Base-by-base conservation (phyloP, 2,113 vertebrate species). In the Aphyosemion australe region DNA sequence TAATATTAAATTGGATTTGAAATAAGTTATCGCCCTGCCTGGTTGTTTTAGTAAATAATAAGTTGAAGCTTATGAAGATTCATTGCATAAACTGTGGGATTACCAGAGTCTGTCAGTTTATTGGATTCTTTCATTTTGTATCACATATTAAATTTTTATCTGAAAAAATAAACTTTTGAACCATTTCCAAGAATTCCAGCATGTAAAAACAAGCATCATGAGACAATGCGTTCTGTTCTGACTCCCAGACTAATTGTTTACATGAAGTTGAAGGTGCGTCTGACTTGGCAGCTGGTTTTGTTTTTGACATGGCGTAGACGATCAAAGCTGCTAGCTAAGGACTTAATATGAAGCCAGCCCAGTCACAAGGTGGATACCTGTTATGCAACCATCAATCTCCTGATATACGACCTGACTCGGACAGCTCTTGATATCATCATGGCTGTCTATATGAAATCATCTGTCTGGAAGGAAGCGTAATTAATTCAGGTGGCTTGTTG, bases 281-380 rank as follows among this genome's bases (percentile, higher is more conserved):
- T 64, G 34, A 69, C 51, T 85, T 80, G 66, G 70, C 57, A 0
- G 59, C 57, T n/a, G 45, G 37, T 48, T 55, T 31, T 78, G 68
- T 61, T 69, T 52, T 71, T 14, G 19, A 62, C 63, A 52, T 47
- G 61, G 53, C 57, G 46, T 65, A 20, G 8, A 32, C 2, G 54
- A 54, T 82, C 63, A 79, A 72, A 81, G 85, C 50, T 59, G 42
- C 49, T 26, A 41, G 61, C 88, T 84, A 79, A 56, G 41, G 62
- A 41, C 2, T 31, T 87, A 87, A 87, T 84, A 80, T 61, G 76
- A 66, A 61, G 55, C 59, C 21, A 63, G 53, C 46, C 39, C 61
- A 52, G 85, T 89, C 87, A 87, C 80, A 87, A 89, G 87, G 77
- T 84, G 43, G 59, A 66, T 32, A 51, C 8, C 50, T 45, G 20